Percentiles rank a stretch among this genome's conserved stretches.
phyloP scores from a whole-genome alignment of 2,888 invertebrate species.

The Lasioglossum calceatum region DNA sequence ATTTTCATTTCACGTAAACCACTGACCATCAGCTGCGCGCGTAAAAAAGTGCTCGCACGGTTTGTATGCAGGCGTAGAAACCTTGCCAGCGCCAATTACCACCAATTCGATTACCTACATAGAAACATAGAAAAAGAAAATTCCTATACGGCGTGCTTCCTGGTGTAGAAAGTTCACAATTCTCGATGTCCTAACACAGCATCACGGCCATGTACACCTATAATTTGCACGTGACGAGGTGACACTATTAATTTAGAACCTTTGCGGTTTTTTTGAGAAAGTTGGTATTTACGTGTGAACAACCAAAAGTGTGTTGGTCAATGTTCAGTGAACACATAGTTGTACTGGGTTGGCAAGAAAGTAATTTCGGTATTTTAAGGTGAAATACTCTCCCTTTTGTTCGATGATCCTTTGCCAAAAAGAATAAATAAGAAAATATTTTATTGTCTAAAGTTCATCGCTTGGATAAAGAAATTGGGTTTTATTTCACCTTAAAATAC shows the following conservation, averaged over 20 bases:
- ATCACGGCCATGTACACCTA: not conserved
- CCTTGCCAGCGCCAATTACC: constrained; percentile 7
- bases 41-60: not conserved
- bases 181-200: not conserved
- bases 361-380: no score
- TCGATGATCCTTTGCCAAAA: no score
- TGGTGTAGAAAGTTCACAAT: not conserved
- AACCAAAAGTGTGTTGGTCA: not conserved
- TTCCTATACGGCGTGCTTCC: not conserved
- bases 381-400: no score
- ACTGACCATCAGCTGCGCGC: not conserved
- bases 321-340: not conserved
- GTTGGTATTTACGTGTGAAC: not conserved
- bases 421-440: no score
- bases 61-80: not conserved
- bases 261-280: not conserved
- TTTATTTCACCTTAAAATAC: no score
- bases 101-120: not conserved
- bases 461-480: no score
- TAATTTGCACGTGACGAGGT: not conserved
- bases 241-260: not conserved
- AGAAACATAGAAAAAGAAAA: not conserved
- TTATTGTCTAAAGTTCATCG: no score
- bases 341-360: no score
- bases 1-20: constrained; percentile 13